A percentile compares a stretch with the other conserved stretches of the same genome.
These are phyloP conservation scores for Holacanthus passer DNA, from an alignment of 2,113 vertebrate genomes.

Conservation along the genomic window DNA sequence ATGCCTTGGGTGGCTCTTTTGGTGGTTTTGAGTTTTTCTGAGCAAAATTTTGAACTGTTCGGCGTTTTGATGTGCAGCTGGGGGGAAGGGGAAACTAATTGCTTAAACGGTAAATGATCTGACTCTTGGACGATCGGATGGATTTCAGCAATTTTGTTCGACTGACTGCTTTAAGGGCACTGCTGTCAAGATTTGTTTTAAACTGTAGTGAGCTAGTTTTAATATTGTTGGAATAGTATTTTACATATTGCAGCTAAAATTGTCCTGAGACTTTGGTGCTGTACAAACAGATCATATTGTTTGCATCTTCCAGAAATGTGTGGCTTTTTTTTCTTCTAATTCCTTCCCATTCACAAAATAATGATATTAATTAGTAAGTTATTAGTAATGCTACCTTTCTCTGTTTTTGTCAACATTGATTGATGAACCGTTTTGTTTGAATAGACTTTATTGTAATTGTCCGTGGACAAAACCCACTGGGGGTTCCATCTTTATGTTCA, in stretches of 20 bases:
- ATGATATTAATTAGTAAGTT: neutral
- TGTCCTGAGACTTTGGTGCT: neutral
- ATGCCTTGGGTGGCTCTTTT: neutral
- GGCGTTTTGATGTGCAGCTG: no score
- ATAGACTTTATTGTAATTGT: neutral
- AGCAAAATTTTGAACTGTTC: no score
- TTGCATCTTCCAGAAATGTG: no score
- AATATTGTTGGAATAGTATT: neutral
- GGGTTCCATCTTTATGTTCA: neutral
- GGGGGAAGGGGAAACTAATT: no score
- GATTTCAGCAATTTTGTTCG: conserved; percentile 1
- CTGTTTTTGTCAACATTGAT: neutral
- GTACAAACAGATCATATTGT: no score
- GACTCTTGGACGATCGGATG: neutral
- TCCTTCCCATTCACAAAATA: neutral
- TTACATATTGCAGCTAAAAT: neutral
- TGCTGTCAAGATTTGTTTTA: neutral
- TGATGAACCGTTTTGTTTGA: neutral
- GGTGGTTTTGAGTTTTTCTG: neutral
- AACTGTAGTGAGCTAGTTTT: neutral
- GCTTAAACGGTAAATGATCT: neutral
- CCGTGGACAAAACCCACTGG: neutral
- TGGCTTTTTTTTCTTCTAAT: no score
- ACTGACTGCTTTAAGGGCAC: no score
- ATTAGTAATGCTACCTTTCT: neutral